Base-by-base conservation (phyloP, 1,140 invertebrate genomes). In the Macrosteles quadrilineatus region DNA sequence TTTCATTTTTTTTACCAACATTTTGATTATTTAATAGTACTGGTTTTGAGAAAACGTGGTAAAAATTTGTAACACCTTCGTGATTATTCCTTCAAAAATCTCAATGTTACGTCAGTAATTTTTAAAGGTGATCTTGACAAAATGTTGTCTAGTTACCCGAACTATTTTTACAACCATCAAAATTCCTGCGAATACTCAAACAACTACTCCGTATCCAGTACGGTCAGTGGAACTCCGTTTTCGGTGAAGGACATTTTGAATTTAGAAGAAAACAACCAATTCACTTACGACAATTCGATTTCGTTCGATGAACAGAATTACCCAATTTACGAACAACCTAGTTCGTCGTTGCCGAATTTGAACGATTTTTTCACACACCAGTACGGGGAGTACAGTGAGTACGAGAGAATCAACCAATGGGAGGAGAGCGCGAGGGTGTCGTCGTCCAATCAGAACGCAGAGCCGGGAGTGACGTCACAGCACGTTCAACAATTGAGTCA, bases 221-320 rank as follows among this genome's bases (percentile, higher is more conserved):
- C 32, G 6, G 32, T 23, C 32, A 21, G 27, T n/a, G 66, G 71
- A 11, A 78, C 78, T 9, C 79, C 78, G 4, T 80, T 80, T 57
- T 79, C 78, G 1, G 78, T 81, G 11, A 81, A 80, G 70, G 79
- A 80, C 73, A 80, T 80, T 43, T 72, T 80, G 27, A 80, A 78
- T 72, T 73, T 78, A 71, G 68, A 75, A 3, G 79, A 78, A 36
- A 75, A 75, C 63, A 75, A 68, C 12, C 47, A 68, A 31, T 68
- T 55, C 32, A 14, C n/a, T 11, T 69, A 69, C 67, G 67, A 69
- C 17, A 31, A n/a, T 21, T 36, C 57, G 1, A 23, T 43, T 6
- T 25, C 21, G 19, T 47, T 69, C 40, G 55, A 62, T 23, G 55
- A 50, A 1, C 50, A 45, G 43, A 25, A 63, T 4, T 40, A 64